phyloP scores from a whole-genome alignment of 2,888 invertebrate genomes.

The Heliconius charithonia region DNA sequence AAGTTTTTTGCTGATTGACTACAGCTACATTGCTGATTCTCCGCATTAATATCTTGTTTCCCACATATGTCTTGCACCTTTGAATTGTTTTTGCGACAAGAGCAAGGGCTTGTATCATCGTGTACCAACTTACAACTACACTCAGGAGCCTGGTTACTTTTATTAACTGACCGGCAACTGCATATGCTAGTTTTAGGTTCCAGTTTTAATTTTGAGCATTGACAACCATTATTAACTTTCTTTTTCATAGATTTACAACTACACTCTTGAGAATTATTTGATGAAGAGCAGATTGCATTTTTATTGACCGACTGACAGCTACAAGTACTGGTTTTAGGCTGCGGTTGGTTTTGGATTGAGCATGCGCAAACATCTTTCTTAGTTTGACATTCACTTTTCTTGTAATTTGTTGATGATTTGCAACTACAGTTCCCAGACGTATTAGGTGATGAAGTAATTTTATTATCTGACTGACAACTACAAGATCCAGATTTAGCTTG shows the following conservation, averaged over 20 bases:
- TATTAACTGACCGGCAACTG: not conserved
- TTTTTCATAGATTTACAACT: not conserved
- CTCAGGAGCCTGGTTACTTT: not conserved
- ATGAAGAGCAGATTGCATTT: not conserved
- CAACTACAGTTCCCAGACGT: not conserved
- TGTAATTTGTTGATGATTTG: not conserved
- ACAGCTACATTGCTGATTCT: not conserved
- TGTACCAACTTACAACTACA: not conserved
- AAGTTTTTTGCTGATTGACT: not conserved
- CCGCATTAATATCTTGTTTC: not conserved
- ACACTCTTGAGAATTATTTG: not conserved
- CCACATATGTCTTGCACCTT: not conserved
- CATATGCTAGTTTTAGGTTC: not conserved
- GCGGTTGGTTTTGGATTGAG: not conserved
- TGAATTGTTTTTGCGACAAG: slow-evolving; percentile 1
- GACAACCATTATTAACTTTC: not conserved
- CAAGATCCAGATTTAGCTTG: not conserved
- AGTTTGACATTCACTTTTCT: not conserved
- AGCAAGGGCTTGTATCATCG: not conserved
- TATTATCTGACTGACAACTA: not conserved
- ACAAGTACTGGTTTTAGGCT: not conserved
- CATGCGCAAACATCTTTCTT: slow-evolving; percentile 1
- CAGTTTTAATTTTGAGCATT: not conserved
- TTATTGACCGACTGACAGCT: slow-evolving; percentile 1
- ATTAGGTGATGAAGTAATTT: not conserved